Percentiles rank a stretch among this genome's conserved stretches.
phyloP scores from a whole-genome alignment of 2,888 invertebrate genomes.

The Gibbula magus region DNA sequence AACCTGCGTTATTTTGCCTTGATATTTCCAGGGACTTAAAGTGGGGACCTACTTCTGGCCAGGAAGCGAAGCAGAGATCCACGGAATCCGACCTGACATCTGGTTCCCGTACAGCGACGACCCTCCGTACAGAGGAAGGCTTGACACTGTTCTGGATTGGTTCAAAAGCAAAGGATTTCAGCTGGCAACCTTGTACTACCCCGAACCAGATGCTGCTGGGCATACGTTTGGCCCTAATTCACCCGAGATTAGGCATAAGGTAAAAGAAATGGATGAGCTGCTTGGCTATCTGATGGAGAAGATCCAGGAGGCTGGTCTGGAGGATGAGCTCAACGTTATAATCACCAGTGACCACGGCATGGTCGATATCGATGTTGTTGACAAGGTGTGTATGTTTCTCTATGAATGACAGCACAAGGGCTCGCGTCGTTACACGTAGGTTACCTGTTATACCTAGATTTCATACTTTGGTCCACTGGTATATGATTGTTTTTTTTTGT shows the following conservation, averaged over 20 bases:
- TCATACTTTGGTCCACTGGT: too few species aligned
- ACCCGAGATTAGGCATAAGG: constrained; percentile 41
- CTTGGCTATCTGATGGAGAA: background rate
- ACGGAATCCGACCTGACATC: constrained; percentile 74
- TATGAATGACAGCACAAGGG: too few species aligned
- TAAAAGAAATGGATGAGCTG: constrained; percentile 28
- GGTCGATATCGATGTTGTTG: constrained; percentile 51
- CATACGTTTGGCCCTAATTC: constrained; percentile 63
- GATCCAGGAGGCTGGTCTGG: constrained; percentile 15
- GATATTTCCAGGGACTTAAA: constrained; percentile 75
- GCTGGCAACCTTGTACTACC: constrained; percentile 61
- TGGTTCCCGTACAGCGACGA: constrained; percentile 72
- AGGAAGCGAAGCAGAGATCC: constrained; percentile 79
- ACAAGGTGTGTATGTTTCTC: constrained; percentile 42
- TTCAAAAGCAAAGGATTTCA: constrained; percentile 48
- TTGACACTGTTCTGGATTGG: constrained; percentile 79
- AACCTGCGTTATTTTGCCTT: too few species aligned
- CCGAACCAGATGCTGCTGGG: constrained; percentile 58
- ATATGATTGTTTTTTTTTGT: too few species aligned
- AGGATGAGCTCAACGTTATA: constrained; percentile 58
- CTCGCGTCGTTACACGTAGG: too few species aligned
- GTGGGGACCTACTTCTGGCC: constrained; percentile 80
- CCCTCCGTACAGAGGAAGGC: constrained; percentile 77
- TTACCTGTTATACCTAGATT: too few species aligned
- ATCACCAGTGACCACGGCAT: constrained; percentile 70